These are phyloP conservation scores for Stomorhina lunata DNA, from an alignment of 2,888 invertebrate genomes.

Conservation along the genomic window DNA sequence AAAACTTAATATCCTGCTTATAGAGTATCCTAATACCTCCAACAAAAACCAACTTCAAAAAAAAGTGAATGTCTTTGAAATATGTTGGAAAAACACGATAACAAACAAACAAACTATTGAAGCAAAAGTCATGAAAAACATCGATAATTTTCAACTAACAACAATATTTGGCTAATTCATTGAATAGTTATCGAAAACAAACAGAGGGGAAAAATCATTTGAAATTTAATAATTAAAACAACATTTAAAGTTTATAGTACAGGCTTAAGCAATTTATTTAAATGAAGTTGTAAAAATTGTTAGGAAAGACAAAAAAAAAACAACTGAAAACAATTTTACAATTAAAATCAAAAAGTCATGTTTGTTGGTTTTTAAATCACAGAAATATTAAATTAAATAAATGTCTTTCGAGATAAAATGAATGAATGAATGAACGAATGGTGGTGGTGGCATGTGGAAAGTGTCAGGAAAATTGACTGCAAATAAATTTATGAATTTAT, in stretches of 20 bases:
- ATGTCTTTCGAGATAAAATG: slow-evolving; percentile 30
- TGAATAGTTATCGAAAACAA: neutral
- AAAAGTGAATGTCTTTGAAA: slow-evolving; percentile 54
- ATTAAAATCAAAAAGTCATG: slow-evolving; percentile 32
- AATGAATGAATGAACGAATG: neutral
- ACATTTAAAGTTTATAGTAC: slow-evolving; percentile 11
- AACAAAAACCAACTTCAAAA: neutral
- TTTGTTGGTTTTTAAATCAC: slow-evolving; percentile 21
- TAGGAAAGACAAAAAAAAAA: neutral
- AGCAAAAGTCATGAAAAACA: slow-evolving; percentile 26
- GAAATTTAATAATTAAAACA: slow-evolving; percentile 40
- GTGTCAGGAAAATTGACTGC: neutral
- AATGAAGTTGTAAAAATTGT: neutral
- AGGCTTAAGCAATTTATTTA: neutral
- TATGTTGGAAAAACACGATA: neutral
- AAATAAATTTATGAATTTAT: slow-evolving; percentile 20
- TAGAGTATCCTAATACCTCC: neutral
- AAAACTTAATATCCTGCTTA: neutral
- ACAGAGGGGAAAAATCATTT: neutral
- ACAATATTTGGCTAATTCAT: neutral
- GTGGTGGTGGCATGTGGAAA: slow-evolving; percentile 14
- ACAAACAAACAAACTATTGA: neutral
- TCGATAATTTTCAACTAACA: slow-evolving; percentile 24
- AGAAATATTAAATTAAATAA: slow-evolving; percentile 36
- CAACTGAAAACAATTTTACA: neutral